Evolutionary conservation across 1,140 invertebrate genomes (phyloP), one percentile per base, ranked within the genome.

Genomic region (Pseudomyrmex cubaensis): DNA sequence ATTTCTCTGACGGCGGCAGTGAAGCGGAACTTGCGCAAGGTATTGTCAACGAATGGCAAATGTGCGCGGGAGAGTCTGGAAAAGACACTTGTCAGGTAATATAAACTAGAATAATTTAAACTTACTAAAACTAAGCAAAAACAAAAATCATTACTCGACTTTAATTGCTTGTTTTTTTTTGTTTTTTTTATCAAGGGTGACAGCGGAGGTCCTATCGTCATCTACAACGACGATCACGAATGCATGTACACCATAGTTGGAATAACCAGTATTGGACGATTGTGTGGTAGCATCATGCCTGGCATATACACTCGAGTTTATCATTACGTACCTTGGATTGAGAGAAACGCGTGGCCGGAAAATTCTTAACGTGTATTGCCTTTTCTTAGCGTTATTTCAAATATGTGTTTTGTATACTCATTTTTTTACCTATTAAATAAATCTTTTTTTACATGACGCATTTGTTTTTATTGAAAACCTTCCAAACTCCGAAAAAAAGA

Each of bases 21-120:
- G 82, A 84, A 90, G 87, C 52, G 90, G 94, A 90, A 93, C 94
- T 94, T 50, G 92, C 82, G 85, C 88, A 82, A 86, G 95, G 95
- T 0, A 94, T 96, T 17, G 56, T 94, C 13, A 85, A 92, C 1
- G 90, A 93, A 0, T 94, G 94, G 78, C 95, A 95, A 89, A 89
- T 97, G n/a, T 97, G 97, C 90, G 97, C 97, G 13, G 97, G 97
- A 17, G 94, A 95, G 70, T 94, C 95, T 0, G 96, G 96, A 2
- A 96, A 95, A 82, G 97, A 97, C 86, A 96, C 97, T 0, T 97
- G 97, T 88, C 96, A 97, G 94, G 97, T 97, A 93, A 76, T 35
- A 48, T 57, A 70, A 48, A 48, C 25, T 15, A 35, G 13, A 44
- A 20, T 59, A 17, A 5, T 59, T 20, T 17, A 17, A 0, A 52